Evolutionary conservation across 2,888 invertebrate genomes (phyloP).

Genomic region (Eilema griseolum): DNA sequence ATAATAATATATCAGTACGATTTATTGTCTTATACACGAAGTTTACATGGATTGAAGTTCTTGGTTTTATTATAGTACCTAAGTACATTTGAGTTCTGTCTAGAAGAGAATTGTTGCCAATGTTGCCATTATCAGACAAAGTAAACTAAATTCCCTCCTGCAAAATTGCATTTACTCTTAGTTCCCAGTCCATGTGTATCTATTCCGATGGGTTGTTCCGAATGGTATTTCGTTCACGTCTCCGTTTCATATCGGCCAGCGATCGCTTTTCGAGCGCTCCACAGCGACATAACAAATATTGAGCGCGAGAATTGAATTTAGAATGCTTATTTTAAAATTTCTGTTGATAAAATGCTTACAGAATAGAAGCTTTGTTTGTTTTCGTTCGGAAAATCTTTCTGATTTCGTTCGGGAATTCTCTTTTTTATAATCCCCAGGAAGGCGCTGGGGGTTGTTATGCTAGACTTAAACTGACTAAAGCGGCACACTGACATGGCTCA

Average conservation of each 20-base stretch:
- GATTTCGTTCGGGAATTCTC: too few species aligned
- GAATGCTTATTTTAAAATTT: constrained; percentile 61
- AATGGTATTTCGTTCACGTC: constrained; percentile 64
- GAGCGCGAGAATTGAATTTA: constrained; percentile 68
- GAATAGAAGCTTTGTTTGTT: constrained; percentile 20
- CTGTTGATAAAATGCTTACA: constrained; percentile 36
- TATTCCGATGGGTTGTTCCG: constrained; percentile 40
- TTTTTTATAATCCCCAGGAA: too few species aligned
- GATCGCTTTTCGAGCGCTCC: constrained; percentile 57
- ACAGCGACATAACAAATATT: constrained; percentile 67
- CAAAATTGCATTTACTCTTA: constrained; percentile 39
- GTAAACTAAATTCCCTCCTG: constrained; percentile 1
- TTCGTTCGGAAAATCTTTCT: not conserved
- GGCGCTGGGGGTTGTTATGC: too few species aligned
- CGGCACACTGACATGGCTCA: too few species aligned
- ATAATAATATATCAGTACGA: too few species aligned
- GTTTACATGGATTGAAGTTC: too few species aligned
- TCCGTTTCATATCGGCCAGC: constrained; percentile 63
- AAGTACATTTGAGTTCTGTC: not conserved
- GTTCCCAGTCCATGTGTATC: constrained; percentile 21
- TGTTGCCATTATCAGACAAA: not conserved
- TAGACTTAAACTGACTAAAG: too few species aligned
- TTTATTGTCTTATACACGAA: too few species aligned
- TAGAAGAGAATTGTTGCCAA: not conserved
- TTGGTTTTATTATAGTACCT: too few species aligned